Conservation (phyloP, 2,797 vertebrate genomes). For the Eulemur coronatus region DNA sequence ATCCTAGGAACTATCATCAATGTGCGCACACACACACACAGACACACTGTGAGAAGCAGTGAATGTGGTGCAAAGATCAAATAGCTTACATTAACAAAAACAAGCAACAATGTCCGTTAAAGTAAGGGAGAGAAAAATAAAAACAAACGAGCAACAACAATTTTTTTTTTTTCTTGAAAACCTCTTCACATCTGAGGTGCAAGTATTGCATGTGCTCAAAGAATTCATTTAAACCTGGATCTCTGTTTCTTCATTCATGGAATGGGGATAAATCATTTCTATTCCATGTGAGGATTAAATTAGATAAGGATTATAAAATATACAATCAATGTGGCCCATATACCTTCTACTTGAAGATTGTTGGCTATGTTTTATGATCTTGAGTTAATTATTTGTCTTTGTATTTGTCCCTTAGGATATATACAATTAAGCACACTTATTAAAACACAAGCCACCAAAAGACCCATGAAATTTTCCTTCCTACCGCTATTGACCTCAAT, state of each 20-base stretch:
- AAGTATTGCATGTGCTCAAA: not conserved
- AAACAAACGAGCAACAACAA: not conserved
- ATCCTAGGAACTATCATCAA: not conserved
- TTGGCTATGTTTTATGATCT: not conserved
- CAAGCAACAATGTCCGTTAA: not conserved
- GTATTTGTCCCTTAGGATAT: not conserved
- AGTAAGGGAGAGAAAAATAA: not conserved
- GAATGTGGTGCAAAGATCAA: not conserved
- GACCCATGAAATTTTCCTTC: not conserved
- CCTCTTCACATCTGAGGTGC: not conserved
- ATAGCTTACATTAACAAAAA: not conserved
- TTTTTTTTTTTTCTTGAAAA: not conserved
- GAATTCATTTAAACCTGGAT: not conserved
- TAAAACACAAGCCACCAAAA: not conserved
- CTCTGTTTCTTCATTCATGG: not conserved
- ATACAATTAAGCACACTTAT: not conserved
- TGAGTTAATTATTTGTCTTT: not conserved
- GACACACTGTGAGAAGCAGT: not conserved
- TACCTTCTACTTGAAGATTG: not conserved
- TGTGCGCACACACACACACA: not conserved
- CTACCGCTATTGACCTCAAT: not conserved
- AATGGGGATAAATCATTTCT: not conserved
- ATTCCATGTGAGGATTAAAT: not conserved
- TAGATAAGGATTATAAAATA: not conserved
- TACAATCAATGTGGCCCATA: not conserved